phyloP scores from a whole-genome alignment of 2,888 invertebrate species.

The Bruchidius siliquastri region DNA sequence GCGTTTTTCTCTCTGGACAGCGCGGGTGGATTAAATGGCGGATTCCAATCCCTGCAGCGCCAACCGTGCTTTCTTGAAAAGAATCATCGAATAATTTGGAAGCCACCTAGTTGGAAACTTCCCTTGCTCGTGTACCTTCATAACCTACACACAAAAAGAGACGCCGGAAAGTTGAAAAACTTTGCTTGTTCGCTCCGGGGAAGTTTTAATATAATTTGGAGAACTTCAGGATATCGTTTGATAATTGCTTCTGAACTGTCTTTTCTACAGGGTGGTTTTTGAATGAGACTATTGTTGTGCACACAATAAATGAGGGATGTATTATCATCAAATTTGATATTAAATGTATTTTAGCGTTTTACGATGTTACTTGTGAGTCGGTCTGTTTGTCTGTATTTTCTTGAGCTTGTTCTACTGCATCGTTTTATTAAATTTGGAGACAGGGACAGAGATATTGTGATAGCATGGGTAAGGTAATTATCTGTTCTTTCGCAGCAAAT shows the following conservation, averaged over 20 bases:
- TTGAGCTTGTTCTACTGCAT: no score
- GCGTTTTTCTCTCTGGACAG: neutral
- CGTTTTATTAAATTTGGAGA: no score
- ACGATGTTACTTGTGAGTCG: no score
- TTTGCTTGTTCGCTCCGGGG: conserved; percentile 10
- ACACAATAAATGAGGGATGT: no score
- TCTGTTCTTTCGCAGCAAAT: no score
- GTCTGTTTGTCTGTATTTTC: no score
- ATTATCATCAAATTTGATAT: no score
- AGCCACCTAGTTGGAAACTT: conserved; percentile 20
- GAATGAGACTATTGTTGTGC: no score
- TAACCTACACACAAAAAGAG: conserved; percentile 3
- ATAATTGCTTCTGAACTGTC: neutral
- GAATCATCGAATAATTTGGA: conserved; percentile 22
- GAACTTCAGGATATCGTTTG: neutral
- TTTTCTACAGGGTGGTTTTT: neutral
- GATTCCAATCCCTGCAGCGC: neutral
- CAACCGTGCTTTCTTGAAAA: conserved; percentile 24
- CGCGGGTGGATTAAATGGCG: neutral
- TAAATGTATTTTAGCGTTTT: no score
- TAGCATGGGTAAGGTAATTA: no score
- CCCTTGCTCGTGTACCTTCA: conserved; percentile 11
- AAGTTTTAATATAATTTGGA: conserved; percentile 21
- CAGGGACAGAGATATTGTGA: no score
- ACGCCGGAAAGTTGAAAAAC: conserved; percentile 7